Percentiles rank a stretch among this genome's conserved stretches.
These are phyloP conservation scores for Agrotis exclamationis DNA, from an alignment of 2,888 invertebrate species.

Conservation along the genomic window DNA sequence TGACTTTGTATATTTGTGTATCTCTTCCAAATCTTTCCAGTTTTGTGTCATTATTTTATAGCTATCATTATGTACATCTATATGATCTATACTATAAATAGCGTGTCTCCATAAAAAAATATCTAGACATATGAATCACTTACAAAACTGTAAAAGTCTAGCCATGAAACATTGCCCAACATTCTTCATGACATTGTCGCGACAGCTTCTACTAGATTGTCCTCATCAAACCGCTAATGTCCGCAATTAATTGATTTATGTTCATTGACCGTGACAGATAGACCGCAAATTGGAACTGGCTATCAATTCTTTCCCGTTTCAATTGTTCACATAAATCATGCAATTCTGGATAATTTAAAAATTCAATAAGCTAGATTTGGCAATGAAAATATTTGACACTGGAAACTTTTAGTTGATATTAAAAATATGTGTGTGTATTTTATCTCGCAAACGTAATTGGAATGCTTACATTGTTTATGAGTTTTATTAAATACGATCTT, in stretches of 20 bases:
- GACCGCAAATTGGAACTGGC: conserved; percentile 42
- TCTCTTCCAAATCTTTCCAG: too few species aligned
- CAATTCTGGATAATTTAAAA: conserved; percentile 50
- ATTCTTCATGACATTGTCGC: conserved; percentile 37
- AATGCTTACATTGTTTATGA: conserved; percentile 26
- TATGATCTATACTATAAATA: neutral
- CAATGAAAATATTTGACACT: conserved; percentile 40
- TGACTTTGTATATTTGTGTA: neutral
- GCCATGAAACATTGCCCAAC: conserved; percentile 16
- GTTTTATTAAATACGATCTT: conserved; percentile 30
- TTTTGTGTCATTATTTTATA: too few species aligned
- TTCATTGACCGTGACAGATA: conserved; percentile 58
- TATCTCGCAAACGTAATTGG: conserved; percentile 17
- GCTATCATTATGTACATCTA: neutral
- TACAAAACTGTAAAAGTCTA: neutral
- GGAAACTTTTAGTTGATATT: conserved; percentile 6
- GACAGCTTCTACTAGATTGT: conserved; percentile 45
- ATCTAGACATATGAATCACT: conserved; percentile 25
- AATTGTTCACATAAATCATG: conserved; percentile 59
- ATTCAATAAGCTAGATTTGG: conserved; percentile 48
- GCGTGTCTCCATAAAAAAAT: conserved; percentile 15
- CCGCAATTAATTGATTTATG: conserved; percentile 64
- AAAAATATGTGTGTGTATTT: neutral
- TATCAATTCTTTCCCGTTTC: conserved; percentile 44
- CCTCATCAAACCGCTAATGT: conserved; percentile 37